These are phyloP conservation scores for Adelphocoris suturalis DNA, from an alignment of 2,888 invertebrate species.

Conservation along the genomic window DNA sequence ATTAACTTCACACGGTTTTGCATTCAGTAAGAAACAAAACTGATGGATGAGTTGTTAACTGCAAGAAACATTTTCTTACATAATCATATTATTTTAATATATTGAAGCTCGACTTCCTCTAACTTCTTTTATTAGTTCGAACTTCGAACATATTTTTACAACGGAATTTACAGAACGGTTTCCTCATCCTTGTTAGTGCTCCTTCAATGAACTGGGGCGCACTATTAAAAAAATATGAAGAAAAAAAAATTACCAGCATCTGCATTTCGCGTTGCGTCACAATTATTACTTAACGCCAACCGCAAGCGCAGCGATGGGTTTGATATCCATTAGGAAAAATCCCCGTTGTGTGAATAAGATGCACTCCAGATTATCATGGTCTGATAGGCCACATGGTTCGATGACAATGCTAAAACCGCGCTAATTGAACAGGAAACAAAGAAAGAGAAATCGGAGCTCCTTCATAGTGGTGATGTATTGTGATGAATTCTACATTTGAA, in stretches of 20 bases:
- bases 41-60: too few relatives aligned
- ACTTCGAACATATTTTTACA: too few relatives aligned
- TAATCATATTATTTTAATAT: too few relatives aligned
- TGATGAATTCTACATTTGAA: slow-evolving; percentile 20
- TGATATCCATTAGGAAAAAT: slow-evolving; percentile 28
- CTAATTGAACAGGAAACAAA: slow-evolving; percentile 36
- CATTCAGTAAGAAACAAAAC: too few relatives aligned
- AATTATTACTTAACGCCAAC: neutral
- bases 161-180: too few relatives aligned
- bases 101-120: too few relatives aligned
- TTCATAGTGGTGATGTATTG: neutral
- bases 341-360: slow-evolving; percentile 33
- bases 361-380: slow-evolving; percentile 1
- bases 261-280: slow-evolving; percentile 21
- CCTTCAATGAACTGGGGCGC: slow-evolving; percentile 2
- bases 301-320: slow-evolving; percentile 18
- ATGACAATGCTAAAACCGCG: slow-evolving; percentile 2
- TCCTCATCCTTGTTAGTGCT: slow-evolving; percentile 17
- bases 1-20: too few relatives aligned
- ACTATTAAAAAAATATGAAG: neutral
- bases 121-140: too few relatives aligned
- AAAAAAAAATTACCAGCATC: neutral
- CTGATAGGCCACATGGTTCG: slow-evolving; percentile 32
- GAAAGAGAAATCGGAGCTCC: neutral
- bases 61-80: too few relatives aligned